Evolutionary conservation across 1,140 invertebrate species (phyloP).

Genomic region (Arctopsyche grandis): DNA sequence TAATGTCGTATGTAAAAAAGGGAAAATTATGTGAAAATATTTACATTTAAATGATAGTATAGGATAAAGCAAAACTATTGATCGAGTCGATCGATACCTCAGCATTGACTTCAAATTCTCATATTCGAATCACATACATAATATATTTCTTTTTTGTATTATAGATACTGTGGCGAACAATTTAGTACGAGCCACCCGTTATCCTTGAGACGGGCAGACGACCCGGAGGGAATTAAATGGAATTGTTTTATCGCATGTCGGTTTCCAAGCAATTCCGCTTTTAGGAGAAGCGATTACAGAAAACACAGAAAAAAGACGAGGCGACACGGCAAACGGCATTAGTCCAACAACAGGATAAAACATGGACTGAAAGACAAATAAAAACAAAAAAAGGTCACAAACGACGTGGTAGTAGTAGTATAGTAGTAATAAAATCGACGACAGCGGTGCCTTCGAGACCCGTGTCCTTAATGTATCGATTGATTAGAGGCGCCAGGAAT

Average conservation of each 20-base stretch:
- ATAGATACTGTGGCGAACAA: not conserved
- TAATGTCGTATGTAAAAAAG: too few species aligned
- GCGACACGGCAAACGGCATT: not conserved
- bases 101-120: not conserved
- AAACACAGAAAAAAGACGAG: conserved; percentile 29
- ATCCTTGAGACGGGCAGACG: conserved; percentile 26
- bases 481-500: conserved; percentile 40
- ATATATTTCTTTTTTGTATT: not conserved
- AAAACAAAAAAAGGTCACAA: conserved; percentile 12
- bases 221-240: conserved; percentile 48
- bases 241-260: conserved; percentile 53
- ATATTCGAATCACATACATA: not conserved
- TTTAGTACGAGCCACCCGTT: conserved; percentile 28
- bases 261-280: conserved; percentile 36
- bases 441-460: conserved; percentile 16
- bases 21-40: too few species aligned
- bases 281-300: conserved; percentile 37
- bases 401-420: conserved; percentile 4
- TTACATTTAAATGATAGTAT: too few species aligned
- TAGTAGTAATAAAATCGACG: conserved; percentile 19
- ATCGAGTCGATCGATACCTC: not conserved
- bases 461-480: conserved; percentile 38
- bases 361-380: conserved; percentile 30
- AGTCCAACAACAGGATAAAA: conserved; percentile 30
- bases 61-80: too few species aligned